Evolutionary conservation across 30 jellyfish, hydroid and myxozoan species (phyloP), one percentile per base, ranked within the genome.

Genomic region (Pseudorhiza aurosa): DNA sequence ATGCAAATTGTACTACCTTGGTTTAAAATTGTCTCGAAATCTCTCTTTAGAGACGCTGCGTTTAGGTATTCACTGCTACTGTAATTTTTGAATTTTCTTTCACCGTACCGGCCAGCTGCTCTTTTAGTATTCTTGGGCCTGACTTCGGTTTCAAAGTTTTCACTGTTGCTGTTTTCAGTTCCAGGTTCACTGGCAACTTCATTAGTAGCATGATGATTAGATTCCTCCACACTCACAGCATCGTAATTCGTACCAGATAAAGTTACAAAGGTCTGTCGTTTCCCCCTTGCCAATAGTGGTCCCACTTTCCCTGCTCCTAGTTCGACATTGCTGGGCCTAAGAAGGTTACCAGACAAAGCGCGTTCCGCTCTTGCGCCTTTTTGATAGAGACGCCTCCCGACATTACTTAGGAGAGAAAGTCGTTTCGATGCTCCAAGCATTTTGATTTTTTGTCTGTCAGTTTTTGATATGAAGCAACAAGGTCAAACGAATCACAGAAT

Each of bases 61-160:
- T 51, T 60, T 33, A 28, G 75, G 53, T 59, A 77, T 33, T 77
- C 90, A 45, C 90, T 63, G 65, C 31, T 47, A 47, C 90, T 77
- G 81, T 77, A 77, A 31, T 77, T 77, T 51, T 65, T 60, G 25
- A 77, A 77, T 51, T 60, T 77, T 25, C 39, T 70, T 2, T 47
- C 85, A 12, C 30, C 39, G 5, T 30, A 14, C 21, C 51, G 58
- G 58, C 39, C 36, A 10, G 50, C 7, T 15, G 6, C 17, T 10
- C 36, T 5, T 3, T 7, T 29, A 1, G 28, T 3, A 12, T 3
- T 6, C n/a, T 4, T 49, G 4, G n/a, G 2, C n/a, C n/a, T 49
- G 22, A 49, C 5, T 2, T 25, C 2, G 63, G 63, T 12, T 5
- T 12, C 28, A 4, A 29, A 25, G 22, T 49, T 40, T 40, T n/a